phyloP scores from a whole-genome alignment of 2,113 vertebrate species.

The Hirundichthys speculiger region DNA sequence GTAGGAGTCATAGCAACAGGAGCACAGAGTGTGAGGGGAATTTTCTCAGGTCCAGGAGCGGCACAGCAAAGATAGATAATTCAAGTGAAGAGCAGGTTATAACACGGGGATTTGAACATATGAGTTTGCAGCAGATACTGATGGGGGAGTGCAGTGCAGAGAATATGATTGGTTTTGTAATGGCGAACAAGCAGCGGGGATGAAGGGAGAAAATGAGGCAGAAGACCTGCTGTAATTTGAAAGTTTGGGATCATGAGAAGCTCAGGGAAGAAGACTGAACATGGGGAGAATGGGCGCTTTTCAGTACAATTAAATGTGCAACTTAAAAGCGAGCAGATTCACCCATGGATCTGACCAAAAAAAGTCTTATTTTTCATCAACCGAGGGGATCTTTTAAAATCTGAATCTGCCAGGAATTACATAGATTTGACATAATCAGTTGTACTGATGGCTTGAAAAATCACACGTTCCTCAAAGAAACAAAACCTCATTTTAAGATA shows the following conservation, averaged over 20 bases:
- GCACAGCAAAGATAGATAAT: constrained; percentile 7
- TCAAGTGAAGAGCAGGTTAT: constrained; percentile 2
- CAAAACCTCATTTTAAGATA: not conserved
- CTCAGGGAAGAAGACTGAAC: not conserved
- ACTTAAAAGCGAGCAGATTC: not conserved
- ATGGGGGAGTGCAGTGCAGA: not conserved
- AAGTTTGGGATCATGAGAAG: constrained; percentile 10
- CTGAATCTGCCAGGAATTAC: not conserved
- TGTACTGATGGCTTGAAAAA: not conserved
- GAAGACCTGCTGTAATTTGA: constrained; percentile 6
- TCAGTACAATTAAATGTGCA: constrained; percentile 18
- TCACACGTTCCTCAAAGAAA: not conserved
- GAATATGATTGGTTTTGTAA: constrained; percentile 44
- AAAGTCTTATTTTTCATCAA: constrained; percentile 22
- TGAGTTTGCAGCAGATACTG: constrained; percentile 1
- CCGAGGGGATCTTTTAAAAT: not conserved
- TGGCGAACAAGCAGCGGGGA: not conserved
- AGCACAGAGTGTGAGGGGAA: constrained; percentile 21
- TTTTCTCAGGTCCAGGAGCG: constrained; percentile 17
- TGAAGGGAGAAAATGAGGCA: constrained; percentile 28
- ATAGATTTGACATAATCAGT: not conserved
- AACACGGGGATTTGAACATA: constrained; percentile 16
- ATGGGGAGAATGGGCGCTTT: not conserved
- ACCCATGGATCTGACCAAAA: fast-evolving
- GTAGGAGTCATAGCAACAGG: not conserved